Percentiles rank a stretch among this genome's conserved stretches.
phyloP scores from a whole-genome alignment of 2,888 invertebrate species.

The Crematogaster levior region DNA sequence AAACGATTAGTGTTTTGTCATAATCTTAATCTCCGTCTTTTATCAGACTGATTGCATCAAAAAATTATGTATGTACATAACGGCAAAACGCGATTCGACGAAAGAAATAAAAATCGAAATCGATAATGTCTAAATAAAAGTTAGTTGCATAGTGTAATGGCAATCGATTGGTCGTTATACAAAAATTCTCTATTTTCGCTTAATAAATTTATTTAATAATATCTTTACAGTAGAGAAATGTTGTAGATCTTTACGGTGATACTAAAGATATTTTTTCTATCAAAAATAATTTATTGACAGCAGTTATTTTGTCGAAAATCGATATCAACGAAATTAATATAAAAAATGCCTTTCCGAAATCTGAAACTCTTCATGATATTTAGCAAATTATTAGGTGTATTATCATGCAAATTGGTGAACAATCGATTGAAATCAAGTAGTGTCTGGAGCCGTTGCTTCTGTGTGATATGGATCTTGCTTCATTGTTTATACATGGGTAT shows the following conservation, averaged over 20 bases:
- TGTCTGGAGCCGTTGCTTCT: neutral
- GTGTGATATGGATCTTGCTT: slow-evolving; percentile 12
- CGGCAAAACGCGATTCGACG: neutral
- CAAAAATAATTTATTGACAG: neutral
- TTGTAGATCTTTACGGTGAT: no score
- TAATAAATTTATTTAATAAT: neutral
- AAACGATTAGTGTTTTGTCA: neutral
- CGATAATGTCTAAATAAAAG: neutral
- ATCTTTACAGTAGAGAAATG: neutral
- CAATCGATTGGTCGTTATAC: neutral
- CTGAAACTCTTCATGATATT: neutral
- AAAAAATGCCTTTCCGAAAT: slow-evolving; percentile 27
- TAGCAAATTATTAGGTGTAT: neutral
- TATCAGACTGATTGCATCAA: neutral
- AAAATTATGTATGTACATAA: neutral
- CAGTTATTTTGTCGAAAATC: neutral
- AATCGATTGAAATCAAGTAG: neutral
- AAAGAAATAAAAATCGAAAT: neutral
- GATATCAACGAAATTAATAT: neutral
- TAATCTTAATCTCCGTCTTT: neutral
- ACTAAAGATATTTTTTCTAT: neutral
- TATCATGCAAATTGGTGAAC: slow-evolving; percentile 5
- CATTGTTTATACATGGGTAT: neutral
- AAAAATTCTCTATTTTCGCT: neutral
- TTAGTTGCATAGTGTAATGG: neutral